Base-by-base conservation (phyloP, 2,888 invertebrate genomes). In the Drosophila neonasuta region DNA sequence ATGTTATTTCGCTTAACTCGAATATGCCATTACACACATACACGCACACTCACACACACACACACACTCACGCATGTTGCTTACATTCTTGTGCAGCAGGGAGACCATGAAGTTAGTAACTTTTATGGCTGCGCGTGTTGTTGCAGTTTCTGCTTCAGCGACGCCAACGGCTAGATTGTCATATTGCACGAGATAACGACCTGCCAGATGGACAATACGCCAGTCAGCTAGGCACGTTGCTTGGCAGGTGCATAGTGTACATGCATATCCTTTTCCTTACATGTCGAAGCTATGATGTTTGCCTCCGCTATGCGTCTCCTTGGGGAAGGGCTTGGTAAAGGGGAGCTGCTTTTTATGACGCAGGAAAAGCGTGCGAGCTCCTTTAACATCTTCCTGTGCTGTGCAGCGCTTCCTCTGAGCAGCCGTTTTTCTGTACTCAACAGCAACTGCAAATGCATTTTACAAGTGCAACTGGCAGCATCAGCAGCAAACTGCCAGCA, bases 161-260 rank as follows among this genome's bases (percentile, higher is more conserved):
- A 64, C 58, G 71, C 68, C 58, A 59, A 52, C 66, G 74, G 71
- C 68, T 64, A 68, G 73, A 81, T 84, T 84, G 82, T 85, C 85
- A 80, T 82, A 79, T 78, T 81, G 80, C 77, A 71, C 41, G 51
- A 78, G 82, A 80, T 82, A 82, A 80, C 74, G 64, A 73, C 67
- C 64, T 74, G 68, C 41, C 62, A 70, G 73, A 75, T 81, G 74
- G 84, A 84, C 81, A 71, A 57, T 29, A 57, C 48, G 80, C 71
- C 79, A 79, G 64, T 24, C 79, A 74, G 64, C 30, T 20, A 46
- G 69, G 50, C 62, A 68, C 49, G 62, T 32, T 42, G 29, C 42
- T 50, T 20, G 49, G 3, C 54, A 42, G 70, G 48, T 52, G 61
- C 45, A n/a, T 36, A 36, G 62, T 57, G 62, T 57, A 71, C 71